Conservation (phyloP, 2,113 vertebrate genomes). For the Ailuropoda melanoleuca region DNA sequence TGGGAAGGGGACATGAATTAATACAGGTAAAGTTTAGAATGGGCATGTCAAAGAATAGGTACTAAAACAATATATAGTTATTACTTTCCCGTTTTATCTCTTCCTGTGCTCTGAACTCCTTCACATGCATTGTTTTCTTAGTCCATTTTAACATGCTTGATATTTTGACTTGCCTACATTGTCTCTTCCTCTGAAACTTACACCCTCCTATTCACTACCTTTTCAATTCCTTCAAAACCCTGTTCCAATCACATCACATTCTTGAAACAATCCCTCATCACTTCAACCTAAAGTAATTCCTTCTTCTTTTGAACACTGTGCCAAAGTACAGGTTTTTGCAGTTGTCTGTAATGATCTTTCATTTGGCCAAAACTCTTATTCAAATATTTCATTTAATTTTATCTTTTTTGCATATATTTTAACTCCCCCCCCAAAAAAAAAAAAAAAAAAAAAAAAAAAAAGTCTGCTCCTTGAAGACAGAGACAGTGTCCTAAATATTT, state of each 20-base stretch:
- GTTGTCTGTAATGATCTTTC: neutral
- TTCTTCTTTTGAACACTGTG: neutral
- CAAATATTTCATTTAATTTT: neutral
- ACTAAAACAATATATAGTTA: neutral
- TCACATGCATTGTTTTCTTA: neutral
- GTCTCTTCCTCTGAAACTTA: neutral
- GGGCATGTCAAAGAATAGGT: neutral
- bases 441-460: neutral
- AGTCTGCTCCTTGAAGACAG: neutral
- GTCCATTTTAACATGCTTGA: neutral
- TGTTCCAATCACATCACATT: neutral
- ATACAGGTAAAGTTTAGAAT: neutral
- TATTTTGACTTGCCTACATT: neutral
- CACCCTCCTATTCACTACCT: neutral
- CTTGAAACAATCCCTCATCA: neutral
- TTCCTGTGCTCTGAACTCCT: neutral
- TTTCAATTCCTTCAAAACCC: neutral
- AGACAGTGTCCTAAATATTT: neutral
- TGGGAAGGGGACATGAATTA: neutral
- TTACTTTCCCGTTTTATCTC: neutral
- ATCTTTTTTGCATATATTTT: neutral
- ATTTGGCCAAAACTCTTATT: neutral
- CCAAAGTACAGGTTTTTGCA: neutral
- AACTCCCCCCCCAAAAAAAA: too few species aligned
- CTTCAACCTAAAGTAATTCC: neutral